phyloP scores from a whole-genome alignment of 1,140 invertebrate genomes.

The Ips nitidus region DNA sequence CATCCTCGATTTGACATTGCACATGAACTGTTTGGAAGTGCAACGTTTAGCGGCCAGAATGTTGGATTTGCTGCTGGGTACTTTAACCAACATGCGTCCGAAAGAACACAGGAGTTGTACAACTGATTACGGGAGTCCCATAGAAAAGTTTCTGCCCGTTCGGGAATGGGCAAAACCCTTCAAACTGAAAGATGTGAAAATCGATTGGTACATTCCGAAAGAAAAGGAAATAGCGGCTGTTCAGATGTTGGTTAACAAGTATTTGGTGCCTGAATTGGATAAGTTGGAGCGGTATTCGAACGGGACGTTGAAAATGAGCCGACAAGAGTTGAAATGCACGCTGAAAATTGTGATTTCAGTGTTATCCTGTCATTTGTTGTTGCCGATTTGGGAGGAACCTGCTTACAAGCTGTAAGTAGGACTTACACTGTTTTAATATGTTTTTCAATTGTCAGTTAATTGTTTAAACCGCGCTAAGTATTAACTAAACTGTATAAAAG shows the following conservation, averaged over 20 bases:
- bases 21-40: slow-evolving; percentile 58
- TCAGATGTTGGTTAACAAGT: slow-evolving; percentile 65
- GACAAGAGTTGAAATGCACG: slow-evolving; percentile 51
- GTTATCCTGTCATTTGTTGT: slow-evolving; percentile 58
- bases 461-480: not conserved
- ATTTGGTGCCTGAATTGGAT: slow-evolving; percentile 60
- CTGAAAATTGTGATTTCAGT: slow-evolving; percentile 56
- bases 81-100: slow-evolving; percentile 63
- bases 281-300: slow-evolving; percentile 57
- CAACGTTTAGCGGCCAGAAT: slow-evolving; percentile 55
- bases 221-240: slow-evolving; percentile 68
- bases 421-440: not conserved
- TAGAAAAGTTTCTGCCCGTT: slow-evolving; percentile 74
- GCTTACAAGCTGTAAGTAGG: slow-evolving; percentile 57
- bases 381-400: slow-evolving; percentile 64
- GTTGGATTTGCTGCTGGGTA: slow-evolving; percentile 56
- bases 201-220: slow-evolving; percentile 78
- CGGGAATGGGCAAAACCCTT: slow-evolving; percentile 79
- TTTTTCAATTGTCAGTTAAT: not conserved
- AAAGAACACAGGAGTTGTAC: slow-evolving; percentile 65
- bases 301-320: slow-evolving; percentile 48
- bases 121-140: slow-evolving; percentile 63
- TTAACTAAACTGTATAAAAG: not conserved
- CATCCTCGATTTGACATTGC: slow-evolving; percentile 58
- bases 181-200: slow-evolving; percentile 64